Evolutionary conservation across 2,113 vertebrate species (phyloP), one percentile per base, ranked within the genome.

Genomic region (Spea bombifrons): DNA sequence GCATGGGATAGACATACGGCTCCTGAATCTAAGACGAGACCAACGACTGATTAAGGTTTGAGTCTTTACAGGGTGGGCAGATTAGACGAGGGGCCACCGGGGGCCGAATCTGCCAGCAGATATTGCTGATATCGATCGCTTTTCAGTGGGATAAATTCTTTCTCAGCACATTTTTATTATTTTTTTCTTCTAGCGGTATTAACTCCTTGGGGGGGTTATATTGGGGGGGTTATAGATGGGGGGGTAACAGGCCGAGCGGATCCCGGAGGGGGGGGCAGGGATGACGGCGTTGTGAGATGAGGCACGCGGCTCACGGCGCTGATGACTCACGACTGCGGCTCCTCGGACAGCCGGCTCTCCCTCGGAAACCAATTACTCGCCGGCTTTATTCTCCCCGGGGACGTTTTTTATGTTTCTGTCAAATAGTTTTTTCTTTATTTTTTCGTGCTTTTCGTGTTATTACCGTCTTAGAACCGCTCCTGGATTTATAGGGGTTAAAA

Each of bases 341-440:
- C 15, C 8, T 43, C 8, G 47, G 8, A 50, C 5, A 45, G 13
- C 7, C 5, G 13, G 44, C 7, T 7, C 6, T 76, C 66, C 65
- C 75, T 76, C 66, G 57, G 75, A 43, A 59, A 76, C 66, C 66
- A 76, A 76, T 76, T 69, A 76, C n/a, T 68, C 47, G 9, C 16
- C 65, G 30, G 46, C 75, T 57, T 47, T 52, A 47, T 59, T 44
- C 13, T 4, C 5, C 17, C 13, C 9, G 7, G 48, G 57, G 44
- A 16, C 15, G 17, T 67, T 47, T 67, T 67, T 67, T 8, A 67
- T 67, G 43, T 9, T 46, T 67, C 5, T 17, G 4, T 7, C 63
- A 6, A 65, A 30, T 16, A 17, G 17, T 65, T 30, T 17, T 65
- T 65, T 65, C 17, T 17, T 65, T n/a, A 30, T 65, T 65, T 30